phyloP scores from a whole-genome alignment of 1,140 invertebrate species.

The Aporrectodea caliginosa region DNA sequence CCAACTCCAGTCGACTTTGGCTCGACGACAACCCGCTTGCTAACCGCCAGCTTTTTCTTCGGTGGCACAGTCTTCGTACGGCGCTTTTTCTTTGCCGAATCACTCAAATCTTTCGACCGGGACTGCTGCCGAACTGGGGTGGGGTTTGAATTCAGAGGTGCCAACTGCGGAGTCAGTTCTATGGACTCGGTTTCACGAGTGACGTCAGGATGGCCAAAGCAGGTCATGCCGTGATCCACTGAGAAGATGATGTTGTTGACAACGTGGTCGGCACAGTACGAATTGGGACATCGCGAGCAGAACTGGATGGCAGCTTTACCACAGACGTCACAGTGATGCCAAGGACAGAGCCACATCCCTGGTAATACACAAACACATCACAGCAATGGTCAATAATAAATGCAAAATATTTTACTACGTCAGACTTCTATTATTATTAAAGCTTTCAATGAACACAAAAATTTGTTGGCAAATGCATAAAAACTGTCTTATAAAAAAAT shows the following conservation, averaged over 20 bases:
- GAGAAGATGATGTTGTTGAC: constrained; percentile 1
- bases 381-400: too few species aligned
- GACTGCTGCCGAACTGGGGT: background rate
- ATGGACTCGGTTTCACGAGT: background rate
- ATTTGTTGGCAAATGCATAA: too few species aligned
- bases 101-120: background rate
- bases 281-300: constrained; percentile 62
- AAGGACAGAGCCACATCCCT: constrained; percentile 63
- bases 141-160: background rate
- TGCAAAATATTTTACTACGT: too few species aligned
- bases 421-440: too few species aligned
- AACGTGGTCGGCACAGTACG: constrained; percentile 58
- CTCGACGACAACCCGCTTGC: background rate
- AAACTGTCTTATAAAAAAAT: too few species aligned
- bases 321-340: constrained; percentile 63
- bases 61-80: background rate
- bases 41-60: background rate
- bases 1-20: background rate
- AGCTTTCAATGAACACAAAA: too few species aligned
- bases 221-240: background rate
- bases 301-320: constrained; percentile 55
- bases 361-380: background rate
- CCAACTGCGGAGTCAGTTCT: background rate
- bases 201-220: constrained; percentile 14
- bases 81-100: background rate